phyloP scores from a whole-genome alignment of 2,888 invertebrate genomes.

The Cheilosia soror region DNA sequence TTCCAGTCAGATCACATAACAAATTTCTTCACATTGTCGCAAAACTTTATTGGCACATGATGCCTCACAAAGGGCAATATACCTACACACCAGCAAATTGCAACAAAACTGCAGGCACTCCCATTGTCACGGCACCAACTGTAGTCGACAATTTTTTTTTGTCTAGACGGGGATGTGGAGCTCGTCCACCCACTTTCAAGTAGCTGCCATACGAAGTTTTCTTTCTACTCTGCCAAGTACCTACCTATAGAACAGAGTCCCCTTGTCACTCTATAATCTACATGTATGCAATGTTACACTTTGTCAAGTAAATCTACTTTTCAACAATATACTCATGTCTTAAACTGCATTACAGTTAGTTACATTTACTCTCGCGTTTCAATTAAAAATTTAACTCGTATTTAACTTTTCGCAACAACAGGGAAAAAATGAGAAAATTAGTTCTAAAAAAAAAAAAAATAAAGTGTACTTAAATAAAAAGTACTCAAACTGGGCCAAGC shows the following conservation, averaged over 20 bases:
- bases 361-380: conserved; percentile 7
- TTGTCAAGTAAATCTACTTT: neutral
- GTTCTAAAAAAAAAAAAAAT: conserved; percentile 11
- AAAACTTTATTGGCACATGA: conserved; percentile 33
- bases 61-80: neutral
- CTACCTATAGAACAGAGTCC: too few species aligned
- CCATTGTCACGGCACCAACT: conserved; percentile 1
- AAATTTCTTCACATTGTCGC: neutral
- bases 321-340: neutral
- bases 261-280: neutral
- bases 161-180: conserved; percentile 29
- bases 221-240: neutral
- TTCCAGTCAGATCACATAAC: conserved; percentile 5
- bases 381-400: conserved; percentile 35
- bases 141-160: conserved; percentile 1
- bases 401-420: neutral
- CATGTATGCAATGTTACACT: neutral
- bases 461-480: neutral
- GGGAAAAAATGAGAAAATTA: neutral
- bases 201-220: neutral
- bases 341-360: neutral
- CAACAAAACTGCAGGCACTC: conserved; percentile 15
- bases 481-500: neutral
- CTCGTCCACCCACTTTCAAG: neutral
- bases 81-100: neutral